Evolutionary conservation across 2,888 invertebrate genomes (phyloP), one percentile per base, ranked within the genome.

Genomic region (Acrocera orbiculus): DNA sequence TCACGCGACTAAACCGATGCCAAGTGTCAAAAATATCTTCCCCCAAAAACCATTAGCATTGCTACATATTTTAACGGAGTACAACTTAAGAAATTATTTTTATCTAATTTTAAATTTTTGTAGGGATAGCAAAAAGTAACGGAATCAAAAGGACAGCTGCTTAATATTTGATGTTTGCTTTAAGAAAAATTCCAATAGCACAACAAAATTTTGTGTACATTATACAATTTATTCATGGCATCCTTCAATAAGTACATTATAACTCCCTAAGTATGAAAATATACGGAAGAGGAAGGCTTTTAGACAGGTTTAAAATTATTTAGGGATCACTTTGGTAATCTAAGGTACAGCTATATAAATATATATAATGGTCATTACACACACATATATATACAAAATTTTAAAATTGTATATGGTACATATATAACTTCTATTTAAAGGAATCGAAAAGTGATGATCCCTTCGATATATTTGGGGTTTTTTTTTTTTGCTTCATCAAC

Each of bases 361-460:
- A n/a, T n/a, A n/a, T n/a, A n/a, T n/a, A n/a, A n/a, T n/a, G n/a
- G n/a, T n/a, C n/a, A n/a, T n/a, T n/a, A n/a, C n/a, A n/a, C n/a
- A n/a, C n/a, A n/a, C n/a, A n/a, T n/a, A n/a, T n/a, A n/a, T n/a
- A n/a, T n/a, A n/a, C n/a, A n/a, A n/a, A n/a, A n/a, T n/a, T n/a
- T n/a, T n/a, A n/a, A n/a, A n/a, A n/a, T n/a, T n/a, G n/a, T n/a
- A n/a, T n/a, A n/a, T n/a, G n/a, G n/a, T n/a, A n/a, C n/a, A n/a
- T n/a, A n/a, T n/a, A n/a, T n/a, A n/a, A n/a, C n/a, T 22, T 34
- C 37, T 37, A 34, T 37, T 37, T 38, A 35, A 35, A 32, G 35
- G 35, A 35, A 19, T 30, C 32, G 27, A 34, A 38, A 38, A 30
- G 32, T 35, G 34, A 30, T 27, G 38, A 30, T 35, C 38, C 38